These are phyloP conservation scores for Athene noctua DNA, from an alignment of 2,113 vertebrate genomes.

Conservation along the genomic window DNA sequence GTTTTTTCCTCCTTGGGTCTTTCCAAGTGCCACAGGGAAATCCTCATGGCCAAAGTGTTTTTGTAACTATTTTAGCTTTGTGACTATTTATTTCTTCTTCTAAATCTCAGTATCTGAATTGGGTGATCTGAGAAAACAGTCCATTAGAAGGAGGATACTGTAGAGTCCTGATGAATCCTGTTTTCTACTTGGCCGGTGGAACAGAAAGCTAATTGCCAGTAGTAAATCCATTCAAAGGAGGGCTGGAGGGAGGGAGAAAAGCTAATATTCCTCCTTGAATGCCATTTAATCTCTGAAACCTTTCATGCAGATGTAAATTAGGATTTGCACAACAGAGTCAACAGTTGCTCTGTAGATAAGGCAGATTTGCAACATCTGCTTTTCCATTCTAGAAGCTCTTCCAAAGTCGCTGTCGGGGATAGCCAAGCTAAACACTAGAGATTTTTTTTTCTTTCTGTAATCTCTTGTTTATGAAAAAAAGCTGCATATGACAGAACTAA, in stretches of 20 bases:
- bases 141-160: constrained; percentile 61
- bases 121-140: constrained; percentile 49
- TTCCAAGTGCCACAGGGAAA: constrained; percentile 21
- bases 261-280: constrained; percentile 71
- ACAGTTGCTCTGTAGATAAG: constrained; percentile 58
- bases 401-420: neutral
- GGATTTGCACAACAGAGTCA: constrained; percentile 68
- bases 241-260: constrained; percentile 60
- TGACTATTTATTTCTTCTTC: constrained; percentile 35
- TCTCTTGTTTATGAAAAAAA: constrained; percentile 34
- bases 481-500: constrained; percentile 5
- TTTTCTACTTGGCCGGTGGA: constrained; percentile 70
- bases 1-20: neutral
- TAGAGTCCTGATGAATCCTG: constrained; percentile 65
- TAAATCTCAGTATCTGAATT: constrained; percentile 32
- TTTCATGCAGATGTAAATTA: constrained; percentile 70
- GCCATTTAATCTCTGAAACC: constrained; percentile 68
- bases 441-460: neutral
- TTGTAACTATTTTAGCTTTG: constrained; percentile 48
- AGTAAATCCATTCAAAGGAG: constrained; percentile 66
- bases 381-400: constrained; percentile 55
- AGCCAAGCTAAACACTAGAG: constrained; percentile 48
- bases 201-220: constrained; percentile 71
- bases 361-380: constrained; percentile 73
- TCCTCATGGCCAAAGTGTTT: neutral